Base-by-base conservation (phyloP, 2,113 vertebrate species). In the Phoenicopterus ruber region DNA sequence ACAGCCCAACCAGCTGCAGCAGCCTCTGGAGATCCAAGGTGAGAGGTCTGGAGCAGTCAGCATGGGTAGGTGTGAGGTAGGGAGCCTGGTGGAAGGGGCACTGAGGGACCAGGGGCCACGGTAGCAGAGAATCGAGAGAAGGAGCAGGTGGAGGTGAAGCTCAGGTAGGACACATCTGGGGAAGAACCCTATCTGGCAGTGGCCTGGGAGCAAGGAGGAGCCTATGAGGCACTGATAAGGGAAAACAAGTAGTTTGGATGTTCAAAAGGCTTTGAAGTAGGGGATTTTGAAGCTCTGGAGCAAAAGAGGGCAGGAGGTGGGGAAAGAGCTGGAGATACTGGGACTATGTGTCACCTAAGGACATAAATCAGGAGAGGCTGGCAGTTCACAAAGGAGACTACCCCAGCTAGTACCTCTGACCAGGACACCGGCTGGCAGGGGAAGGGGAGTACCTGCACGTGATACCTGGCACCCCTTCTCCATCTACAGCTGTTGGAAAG, bases 11-110 rank as follows among this genome's bases (percentile, higher is more conserved):
- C 0, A 52, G 29, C 62, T 36, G 34, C 67, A 76, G 47, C 8
- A 46, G 80, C 19, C 47, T 87, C 65, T 31, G 31, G 24, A 80
- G n/a, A 59, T 21, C 36, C 61, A 65, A 66, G 67, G 31, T 65
- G 44, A 80, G 49, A 84, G 17, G 54, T 22, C 5, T 57, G 84
- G 54, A 92, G 55, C 50, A 36, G 25, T 3, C 2, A 3, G 62
- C 26, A 61, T 2, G 3, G 7, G 6, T 17, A 10, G 19, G 46
- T 38, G 80, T 12, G 46, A 78, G 29, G 40, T 3, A 2, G 0
- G 44, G 29, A 92, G 36, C 28, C 44, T 47, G 66, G 13, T 20
- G 28, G 17, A 71, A 79, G 13, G 13, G 16, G 32, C 61, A 46
- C 46, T 26, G 47, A 15, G 17, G 7, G 38, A 14, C 6, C 5